A percentile compares a stretch with the other conserved stretches of the same genome.
Conservation (phyloP, 1,140 invertebrate genomes). For the Brachionus plicatilis region DNA sequence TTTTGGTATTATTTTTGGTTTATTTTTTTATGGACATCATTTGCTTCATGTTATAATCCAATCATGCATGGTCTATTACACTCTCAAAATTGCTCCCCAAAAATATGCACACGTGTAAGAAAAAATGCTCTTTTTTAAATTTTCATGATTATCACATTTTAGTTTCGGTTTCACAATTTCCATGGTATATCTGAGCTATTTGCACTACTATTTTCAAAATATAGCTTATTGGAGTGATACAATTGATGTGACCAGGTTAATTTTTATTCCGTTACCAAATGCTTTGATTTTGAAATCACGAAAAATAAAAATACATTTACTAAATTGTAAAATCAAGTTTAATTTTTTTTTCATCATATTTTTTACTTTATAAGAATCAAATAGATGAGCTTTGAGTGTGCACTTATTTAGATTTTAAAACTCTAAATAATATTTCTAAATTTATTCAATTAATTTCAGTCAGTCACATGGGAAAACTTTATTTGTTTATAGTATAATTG, state of each 20-base stretch:
- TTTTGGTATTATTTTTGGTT: background rate
- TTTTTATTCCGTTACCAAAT: background rate
- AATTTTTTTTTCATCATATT: no score
- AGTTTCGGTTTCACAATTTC: background rate
- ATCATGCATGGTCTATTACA: background rate
- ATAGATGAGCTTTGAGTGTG: no score
- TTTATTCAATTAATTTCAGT: no score
- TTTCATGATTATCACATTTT: background rate
- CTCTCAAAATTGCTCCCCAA: background rate
- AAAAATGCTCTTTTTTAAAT: background rate
- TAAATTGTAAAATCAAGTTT: no score
- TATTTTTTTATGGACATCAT: conserved; percentile 7
- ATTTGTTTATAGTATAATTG: no score
- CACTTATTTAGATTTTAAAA: no score
- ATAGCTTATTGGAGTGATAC: background rate
- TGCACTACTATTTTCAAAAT: background rate
- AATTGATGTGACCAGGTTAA: conserved; percentile 6
- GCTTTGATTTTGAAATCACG: background rate
- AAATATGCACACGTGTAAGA: conserved; percentile 18
- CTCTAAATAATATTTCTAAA: no score
- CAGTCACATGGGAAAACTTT: no score
- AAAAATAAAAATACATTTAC: no score
- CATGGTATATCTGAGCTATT: background rate
- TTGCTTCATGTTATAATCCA: background rate
- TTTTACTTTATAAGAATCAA: no score